Percentiles rank a stretch among this genome's conserved stretches.
Conservation (phyloP, 2,113 vertebrate species). For the Vulpes vulpes region DNA sequence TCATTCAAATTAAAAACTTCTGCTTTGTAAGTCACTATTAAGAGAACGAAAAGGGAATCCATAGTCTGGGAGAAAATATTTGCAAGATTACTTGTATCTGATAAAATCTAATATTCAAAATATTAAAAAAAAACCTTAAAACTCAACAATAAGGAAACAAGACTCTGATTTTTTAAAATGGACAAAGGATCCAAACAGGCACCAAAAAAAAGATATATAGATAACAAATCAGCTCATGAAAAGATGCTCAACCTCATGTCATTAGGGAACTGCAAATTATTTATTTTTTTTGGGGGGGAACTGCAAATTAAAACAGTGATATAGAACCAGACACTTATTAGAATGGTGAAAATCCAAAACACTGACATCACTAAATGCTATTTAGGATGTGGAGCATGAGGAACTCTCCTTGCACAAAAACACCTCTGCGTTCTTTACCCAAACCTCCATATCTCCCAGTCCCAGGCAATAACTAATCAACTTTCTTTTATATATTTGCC, state of each 20-base stretch:
- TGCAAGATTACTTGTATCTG: neutral
- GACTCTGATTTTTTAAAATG: neutral
- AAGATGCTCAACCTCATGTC: neutral
- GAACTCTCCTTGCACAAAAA: neutral
- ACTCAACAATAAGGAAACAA: neutral
- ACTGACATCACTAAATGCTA: neutral
- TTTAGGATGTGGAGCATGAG: neutral
- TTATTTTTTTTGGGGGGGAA: too few relatives aligned
- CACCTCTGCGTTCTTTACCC: neutral
- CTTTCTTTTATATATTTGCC: neutral
- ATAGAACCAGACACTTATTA: neutral
- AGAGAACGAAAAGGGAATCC: neutral
- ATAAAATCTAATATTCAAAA: neutral
- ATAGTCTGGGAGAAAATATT: neutral
- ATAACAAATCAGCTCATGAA: neutral
- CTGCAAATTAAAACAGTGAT: neutral
- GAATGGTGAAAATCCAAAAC: neutral
- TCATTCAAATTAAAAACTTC: neutral
- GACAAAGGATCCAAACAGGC: neutral
- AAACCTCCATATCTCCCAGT: neutral
- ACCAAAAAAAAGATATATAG: neutral
- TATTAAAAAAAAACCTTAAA: neutral
- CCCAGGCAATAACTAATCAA: neutral
- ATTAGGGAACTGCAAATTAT: neutral
- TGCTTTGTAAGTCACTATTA: neutral